phyloP scores from a whole-genome alignment of 2,797 vertebrate species.

The Bufotes viridis region DNA sequence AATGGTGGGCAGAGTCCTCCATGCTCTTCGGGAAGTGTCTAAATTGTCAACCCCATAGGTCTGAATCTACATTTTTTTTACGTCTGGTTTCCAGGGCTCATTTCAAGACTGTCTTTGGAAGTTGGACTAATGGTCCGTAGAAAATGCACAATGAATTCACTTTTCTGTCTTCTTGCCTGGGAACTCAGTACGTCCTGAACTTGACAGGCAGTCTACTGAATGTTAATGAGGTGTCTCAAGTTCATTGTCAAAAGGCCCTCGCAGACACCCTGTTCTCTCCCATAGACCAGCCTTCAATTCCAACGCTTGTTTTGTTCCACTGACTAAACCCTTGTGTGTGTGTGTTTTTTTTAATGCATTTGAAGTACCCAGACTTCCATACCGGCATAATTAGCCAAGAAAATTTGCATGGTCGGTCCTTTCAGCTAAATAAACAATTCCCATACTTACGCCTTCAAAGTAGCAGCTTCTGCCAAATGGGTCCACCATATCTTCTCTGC shows the following conservation, averaged over 20 bases:
- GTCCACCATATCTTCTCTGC: constrained; percentile 20
- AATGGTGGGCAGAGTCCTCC: constrained; percentile 72
- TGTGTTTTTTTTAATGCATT: constrained; percentile 51
- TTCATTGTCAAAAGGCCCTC: constrained; percentile 79
- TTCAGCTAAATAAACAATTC: constrained; percentile 61
- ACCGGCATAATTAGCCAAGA: constrained; percentile 55
- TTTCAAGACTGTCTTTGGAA: constrained; percentile 71
- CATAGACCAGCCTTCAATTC: constrained; percentile 49
- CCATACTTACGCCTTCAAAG: constrained; percentile 55
- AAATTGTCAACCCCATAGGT: not conserved
- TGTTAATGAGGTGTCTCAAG: constrained; percentile 83
- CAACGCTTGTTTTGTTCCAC: constrained; percentile 55
- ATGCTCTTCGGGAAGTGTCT: constrained; percentile 54
- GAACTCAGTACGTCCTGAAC: constrained; percentile 78
- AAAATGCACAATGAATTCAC: constrained; percentile 73
- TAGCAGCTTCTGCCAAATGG: constrained; percentile 45
- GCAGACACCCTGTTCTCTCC: constrained; percentile 49
- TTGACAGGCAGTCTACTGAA: constrained; percentile 78
- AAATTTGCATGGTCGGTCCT: constrained; percentile 57
- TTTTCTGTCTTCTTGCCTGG: constrained; percentile 77
- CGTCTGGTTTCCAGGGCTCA: constrained; percentile 74
- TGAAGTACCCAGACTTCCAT: constrained; percentile 56
- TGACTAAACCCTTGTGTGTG: constrained; percentile 51
- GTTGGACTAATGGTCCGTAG: constrained; percentile 77
- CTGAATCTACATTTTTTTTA: constrained; percentile 53